Evolutionary conservation across 1,140 invertebrate genomes (phyloP).

Genomic region (Drosophila azteca): DNA sequence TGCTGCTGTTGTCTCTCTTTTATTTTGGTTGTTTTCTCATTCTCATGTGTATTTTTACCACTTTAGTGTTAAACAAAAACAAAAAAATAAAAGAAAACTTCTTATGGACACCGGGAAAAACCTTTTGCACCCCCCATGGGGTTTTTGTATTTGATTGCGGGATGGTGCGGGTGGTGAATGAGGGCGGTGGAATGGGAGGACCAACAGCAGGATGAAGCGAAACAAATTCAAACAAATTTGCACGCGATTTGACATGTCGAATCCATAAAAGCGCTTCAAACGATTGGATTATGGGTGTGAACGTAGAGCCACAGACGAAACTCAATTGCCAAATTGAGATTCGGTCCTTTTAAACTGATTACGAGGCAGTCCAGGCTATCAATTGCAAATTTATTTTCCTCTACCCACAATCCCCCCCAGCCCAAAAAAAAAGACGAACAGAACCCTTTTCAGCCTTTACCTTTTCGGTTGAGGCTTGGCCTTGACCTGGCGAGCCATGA

Average conservation of each 20-base stretch:
- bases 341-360: slow-evolving; percentile 70
- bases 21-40: slow-evolving; percentile 7
- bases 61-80: slow-evolving; percentile 16
- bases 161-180: too few species aligned
- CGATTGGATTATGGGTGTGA: slow-evolving; percentile 71
- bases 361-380: slow-evolving; percentile 54
- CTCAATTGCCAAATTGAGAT: slow-evolving; percentile 61
- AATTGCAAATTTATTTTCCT: slow-evolving; percentile 65
- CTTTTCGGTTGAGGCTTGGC: slow-evolving; percentile 17
- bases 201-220: background rate
- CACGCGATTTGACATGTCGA: slow-evolving; percentile 71
- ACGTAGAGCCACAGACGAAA: slow-evolving; percentile 30
- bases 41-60: slow-evolving; percentile 35
- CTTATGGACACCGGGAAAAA: slow-evolving; percentile 42
- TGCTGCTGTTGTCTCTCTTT: slow-evolving; percentile 9
- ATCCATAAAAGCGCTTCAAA: slow-evolving; percentile 68
- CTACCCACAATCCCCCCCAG: too few species aligned
- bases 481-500: slow-evolving; percentile 62
- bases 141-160: slow-evolving; percentile 34
- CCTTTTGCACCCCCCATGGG: slow-evolving; percentile 20
- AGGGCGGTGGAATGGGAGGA: too few species aligned
- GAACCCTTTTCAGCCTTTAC: slow-evolving; percentile 27
- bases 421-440: background rate
- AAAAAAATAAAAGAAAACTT: slow-evolving; percentile 37
- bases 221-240: slow-evolving; percentile 62